These are phyloP conservation scores for Serripes groenlandicus DNA, from an alignment of 2,888 invertebrate genomes.

Conservation along the genomic window DNA sequence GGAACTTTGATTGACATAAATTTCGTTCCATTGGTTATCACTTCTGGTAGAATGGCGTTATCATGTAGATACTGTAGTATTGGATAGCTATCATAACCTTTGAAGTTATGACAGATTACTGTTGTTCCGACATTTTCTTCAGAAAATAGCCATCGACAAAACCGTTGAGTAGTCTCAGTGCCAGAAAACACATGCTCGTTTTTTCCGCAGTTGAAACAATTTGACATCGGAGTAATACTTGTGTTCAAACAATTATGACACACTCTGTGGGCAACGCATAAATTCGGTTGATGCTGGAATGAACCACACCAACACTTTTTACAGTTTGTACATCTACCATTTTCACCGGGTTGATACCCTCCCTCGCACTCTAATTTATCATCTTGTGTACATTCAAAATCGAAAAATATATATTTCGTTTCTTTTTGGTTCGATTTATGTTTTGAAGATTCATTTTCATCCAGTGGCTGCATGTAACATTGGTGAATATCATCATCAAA, in stretches of 20 bases:
- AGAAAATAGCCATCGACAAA: slow-evolving; percentile 40
- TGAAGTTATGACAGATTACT: slow-evolving; percentile 61
- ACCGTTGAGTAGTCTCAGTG: slow-evolving; percentile 18
- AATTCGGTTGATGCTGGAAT: slow-evolving; percentile 44
- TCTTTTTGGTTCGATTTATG: not conserved
- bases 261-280: slow-evolving; percentile 59
- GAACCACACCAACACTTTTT: slow-evolving; percentile 40
- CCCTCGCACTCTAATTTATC: slow-evolving; percentile 19
- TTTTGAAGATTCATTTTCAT: slow-evolving; percentile 11
- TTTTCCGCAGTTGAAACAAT: too few relatives aligned
- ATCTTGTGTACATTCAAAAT: too few relatives aligned
- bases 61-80: slow-evolving; percentile 51
- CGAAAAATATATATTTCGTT: slow-evolving; percentile 11
- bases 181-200: slow-evolving; percentile 52
- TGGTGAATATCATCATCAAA: slow-evolving; percentile 23
- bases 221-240: slow-evolving; percentile 30
- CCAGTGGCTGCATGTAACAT: slow-evolving; percentile 25
- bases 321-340: slow-evolving; percentile 51
- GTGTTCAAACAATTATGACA: slow-evolving; percentile 27
- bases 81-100: slow-evolving; percentile 60
- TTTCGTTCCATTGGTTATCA: slow-evolving; percentile 42
- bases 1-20: slow-evolving; percentile 37
- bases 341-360: slow-evolving; percentile 26
- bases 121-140: slow-evolving; percentile 52
- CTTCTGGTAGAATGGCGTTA: slow-evolving; percentile 41